phyloP scores from a whole-genome alignment of 2,888 invertebrate species.

The Elegia similella region DNA sequence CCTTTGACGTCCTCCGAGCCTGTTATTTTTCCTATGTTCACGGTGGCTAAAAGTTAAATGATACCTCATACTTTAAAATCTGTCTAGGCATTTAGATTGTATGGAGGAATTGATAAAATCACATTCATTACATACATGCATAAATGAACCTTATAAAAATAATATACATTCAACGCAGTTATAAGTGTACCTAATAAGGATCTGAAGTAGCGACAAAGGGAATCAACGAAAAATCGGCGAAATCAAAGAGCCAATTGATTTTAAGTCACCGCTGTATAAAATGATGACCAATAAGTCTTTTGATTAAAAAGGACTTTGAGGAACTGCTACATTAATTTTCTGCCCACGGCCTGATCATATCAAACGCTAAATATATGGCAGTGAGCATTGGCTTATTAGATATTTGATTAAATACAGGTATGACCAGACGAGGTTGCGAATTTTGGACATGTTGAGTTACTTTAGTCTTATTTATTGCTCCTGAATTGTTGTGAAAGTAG shows the following conservation, averaged over 20 bases:
- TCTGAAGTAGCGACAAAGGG: background rate
- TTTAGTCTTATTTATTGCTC: slow-evolving; percentile 1
- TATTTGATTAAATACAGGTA: background rate
- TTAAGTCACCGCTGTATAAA: background rate
- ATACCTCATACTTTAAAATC: too few species aligned
- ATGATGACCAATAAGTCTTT: slow-evolving; percentile 4
- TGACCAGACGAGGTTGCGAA: slow-evolving; percentile 3
- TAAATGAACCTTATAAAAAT: too few species aligned
- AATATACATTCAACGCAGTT: too few species aligned
- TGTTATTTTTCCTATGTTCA: too few species aligned
- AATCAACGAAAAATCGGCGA: background rate
- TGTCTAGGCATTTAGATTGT: too few species aligned
- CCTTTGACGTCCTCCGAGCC: too few species aligned
- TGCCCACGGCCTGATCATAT: slow-evolving; percentile 7
- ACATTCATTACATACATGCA: too few species aligned
- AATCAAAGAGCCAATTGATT: background rate
- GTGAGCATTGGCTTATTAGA: background rate
- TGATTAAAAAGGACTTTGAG: slow-evolving; percentile 11
- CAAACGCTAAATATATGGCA: slow-evolving; percentile 9
- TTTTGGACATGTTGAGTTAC: slow-evolving; percentile 1
- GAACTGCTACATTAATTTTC: slow-evolving; percentile 13
- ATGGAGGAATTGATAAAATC: too few species aligned
- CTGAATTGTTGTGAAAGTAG: background rate
- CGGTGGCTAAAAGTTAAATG: too few species aligned
- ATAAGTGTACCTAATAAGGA: too few species aligned